Evolutionary conservation across 2,797 vertebrate species (phyloP), one percentile per base, ranked within the genome.

Genomic region (Chaetodon trifasciatus): DNA sequence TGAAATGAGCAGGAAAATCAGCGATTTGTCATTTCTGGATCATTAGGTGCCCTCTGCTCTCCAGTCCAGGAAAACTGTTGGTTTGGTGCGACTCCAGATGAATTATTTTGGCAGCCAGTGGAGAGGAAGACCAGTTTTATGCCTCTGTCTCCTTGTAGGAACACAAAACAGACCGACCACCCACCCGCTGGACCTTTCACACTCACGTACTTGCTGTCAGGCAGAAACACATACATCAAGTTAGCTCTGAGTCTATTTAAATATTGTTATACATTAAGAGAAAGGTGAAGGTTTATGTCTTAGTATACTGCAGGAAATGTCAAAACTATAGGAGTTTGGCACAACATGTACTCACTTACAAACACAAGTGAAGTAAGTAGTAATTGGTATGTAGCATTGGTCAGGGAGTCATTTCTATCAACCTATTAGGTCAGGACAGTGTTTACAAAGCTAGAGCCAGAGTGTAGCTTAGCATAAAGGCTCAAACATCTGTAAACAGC

Each of bases 11-110:
- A 47, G 58, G 60, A 74, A 79, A 83, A 82, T 80, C 46, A 42
- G 66, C 63, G 58, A 87, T 87, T 84, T 83, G 70, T 84, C 68
- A 69, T 89, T 84, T 85, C 69, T 87, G 85, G 64, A 83, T 87
- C 82, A 88, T 87, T 79, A 85, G 80, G 74, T 84, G 75, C 60
- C 76, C 75, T 82, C 74, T 61, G 74, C 35, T 87, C 78, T 70
- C 8, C 8, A 2, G 40, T 74, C 68, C 86, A 84, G 78, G 75
- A 87, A 88, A 89, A 82, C 63, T 70, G 60, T 72, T 78, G 86
- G 82, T 69, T 90, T 91, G 87, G 76, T 81, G 68, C 17, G 69
- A 74, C 73, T 93, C 91, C 89, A 88, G 81, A 65, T 80, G 81
- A 69, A 75, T 78, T 69, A 53, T 44, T 75, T 72, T 79, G 79